A percentile compares a stretch with the other conserved stretches of the same genome.
Evolutionary conservation across 2,113 vertebrate genomes (phyloP).

Genomic region (Holacanthus passer): DNA sequence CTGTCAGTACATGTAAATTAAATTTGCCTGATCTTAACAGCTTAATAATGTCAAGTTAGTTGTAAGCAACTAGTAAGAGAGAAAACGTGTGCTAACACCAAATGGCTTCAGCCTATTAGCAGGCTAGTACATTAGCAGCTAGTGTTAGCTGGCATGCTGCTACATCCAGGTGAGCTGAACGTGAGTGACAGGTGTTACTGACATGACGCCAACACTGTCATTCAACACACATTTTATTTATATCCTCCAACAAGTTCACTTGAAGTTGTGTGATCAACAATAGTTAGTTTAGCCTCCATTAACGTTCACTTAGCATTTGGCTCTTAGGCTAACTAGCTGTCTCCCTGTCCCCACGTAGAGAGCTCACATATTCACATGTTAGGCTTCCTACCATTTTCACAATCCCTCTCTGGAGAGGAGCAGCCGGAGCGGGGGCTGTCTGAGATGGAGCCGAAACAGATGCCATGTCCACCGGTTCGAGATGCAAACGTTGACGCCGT

Average conservation of each 20-base stretch:
- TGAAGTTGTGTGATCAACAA: not conserved
- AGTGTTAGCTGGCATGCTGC: slow-evolving; percentile 57
- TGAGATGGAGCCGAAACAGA: slow-evolving; percentile 84
- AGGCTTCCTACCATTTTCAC: slow-evolving; percentile 92
- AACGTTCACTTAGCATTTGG: slow-evolving; percentile 17
- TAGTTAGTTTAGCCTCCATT: not conserved
- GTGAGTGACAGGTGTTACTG: slow-evolving; percentile 26
- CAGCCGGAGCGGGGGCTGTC: slow-evolving; percentile 76
- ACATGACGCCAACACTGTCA: slow-evolving; percentile 3
- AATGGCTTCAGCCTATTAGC: slow-evolving; percentile 43
- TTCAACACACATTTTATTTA: not conserved
- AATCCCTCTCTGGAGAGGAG: slow-evolving; percentile 92
- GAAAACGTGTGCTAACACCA: slow-evolving; percentile 55
- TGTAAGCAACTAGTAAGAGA: slow-evolving; percentile 7
- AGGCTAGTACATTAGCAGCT: slow-evolving; percentile 47
- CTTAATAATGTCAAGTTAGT: not conserved
- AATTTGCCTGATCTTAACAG: not conserved
- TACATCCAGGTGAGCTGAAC: not conserved
- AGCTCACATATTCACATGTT: slow-evolving; percentile 37
- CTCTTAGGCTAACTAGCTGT: slow-evolving; percentile 64
- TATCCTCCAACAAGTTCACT: not conserved
- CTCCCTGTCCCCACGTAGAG: slow-evolving; percentile 23
- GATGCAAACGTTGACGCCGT: slow-evolving; percentile 62
- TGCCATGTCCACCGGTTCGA: slow-evolving; percentile 84
- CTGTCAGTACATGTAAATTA: not conserved